These are phyloP conservation scores for Oceanodroma leucorhoa DNA, from an alignment of 2,797 vertebrate genomes.

Conservation along the genomic window DNA sequence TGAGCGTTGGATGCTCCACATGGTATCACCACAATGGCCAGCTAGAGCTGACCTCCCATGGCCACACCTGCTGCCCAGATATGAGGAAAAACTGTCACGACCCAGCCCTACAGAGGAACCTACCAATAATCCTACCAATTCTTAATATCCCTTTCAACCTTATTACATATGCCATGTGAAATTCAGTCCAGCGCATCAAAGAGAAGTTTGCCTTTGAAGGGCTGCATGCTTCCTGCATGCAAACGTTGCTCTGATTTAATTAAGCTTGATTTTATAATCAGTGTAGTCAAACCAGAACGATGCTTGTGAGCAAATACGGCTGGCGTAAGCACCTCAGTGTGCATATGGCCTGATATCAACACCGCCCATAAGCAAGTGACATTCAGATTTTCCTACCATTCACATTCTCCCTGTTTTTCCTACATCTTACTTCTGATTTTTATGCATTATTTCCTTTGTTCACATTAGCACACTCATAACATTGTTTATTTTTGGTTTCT, in stretches of 20 bases:
- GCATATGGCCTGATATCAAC: neutral
- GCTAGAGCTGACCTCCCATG: neutral
- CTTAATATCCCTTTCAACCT: neutral
- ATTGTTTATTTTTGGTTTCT: neutral
- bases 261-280: constrained; percentile 38
- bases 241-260: constrained; percentile 28
- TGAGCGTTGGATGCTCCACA: fast-evolving
- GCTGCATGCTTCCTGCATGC: constrained; percentile 1
- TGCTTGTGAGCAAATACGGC: neutral
- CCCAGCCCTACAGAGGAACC: neutral
- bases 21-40: neutral
- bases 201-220: constrained; percentile 29
- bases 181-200: constrained; percentile 41
- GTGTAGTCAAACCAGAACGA: neutral
- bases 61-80: neutral
- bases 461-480: neutral
- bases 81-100: neutral
- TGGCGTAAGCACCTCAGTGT: neutral
- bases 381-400: neutral
- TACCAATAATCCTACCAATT: neutral
- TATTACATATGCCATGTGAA: constrained; percentile 26
- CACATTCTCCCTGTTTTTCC: neutral
- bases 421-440: neutral
- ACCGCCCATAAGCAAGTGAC: neutral
- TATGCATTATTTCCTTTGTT: neutral